These are phyloP conservation scores for Myotis vivesi DNA, from an alignment of 2,797 vertebrate species.

Conservation along the genomic window DNA sequence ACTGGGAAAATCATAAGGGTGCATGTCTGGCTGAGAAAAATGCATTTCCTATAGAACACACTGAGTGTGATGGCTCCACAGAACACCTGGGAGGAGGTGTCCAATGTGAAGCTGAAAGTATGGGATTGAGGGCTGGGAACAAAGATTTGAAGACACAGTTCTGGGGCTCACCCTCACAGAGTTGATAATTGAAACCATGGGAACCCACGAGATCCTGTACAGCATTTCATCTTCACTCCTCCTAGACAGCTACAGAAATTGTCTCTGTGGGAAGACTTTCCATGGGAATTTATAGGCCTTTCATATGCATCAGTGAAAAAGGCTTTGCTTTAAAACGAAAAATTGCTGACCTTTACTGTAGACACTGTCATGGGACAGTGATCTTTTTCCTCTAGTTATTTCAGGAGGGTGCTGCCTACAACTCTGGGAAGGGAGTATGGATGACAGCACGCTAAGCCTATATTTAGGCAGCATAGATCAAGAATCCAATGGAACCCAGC, in stretches of 20 bases:
- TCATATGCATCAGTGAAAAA: background rate
- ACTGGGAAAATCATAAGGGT: background rate
- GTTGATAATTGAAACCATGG: background rate
- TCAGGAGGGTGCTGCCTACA: background rate
- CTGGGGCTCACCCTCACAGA: background rate
- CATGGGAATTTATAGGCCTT: background rate
- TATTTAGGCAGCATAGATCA: background rate
- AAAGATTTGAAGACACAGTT: background rate
- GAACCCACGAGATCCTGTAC: background rate
- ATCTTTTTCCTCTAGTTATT: background rate
- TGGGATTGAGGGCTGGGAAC: background rate
- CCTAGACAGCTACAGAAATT: background rate
- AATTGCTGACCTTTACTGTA: background rate
- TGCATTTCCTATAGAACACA: background rate
- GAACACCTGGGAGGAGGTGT: background rate
- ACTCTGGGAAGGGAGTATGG: background rate
- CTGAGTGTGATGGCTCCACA: background rate
- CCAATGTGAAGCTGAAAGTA: background rate
- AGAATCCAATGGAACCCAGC: background rate
- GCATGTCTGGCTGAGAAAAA: background rate
- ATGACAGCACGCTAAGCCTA: background rate
- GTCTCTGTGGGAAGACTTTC: background rate
- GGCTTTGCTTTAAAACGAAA: conserved; percentile 30
- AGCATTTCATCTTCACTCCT: background rate
- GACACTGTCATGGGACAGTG: background rate